Evolutionary conservation across 2,797 vertebrate species (phyloP), one percentile per base, ranked within the genome.

Genomic region (Nannoperca obscura): DNA sequence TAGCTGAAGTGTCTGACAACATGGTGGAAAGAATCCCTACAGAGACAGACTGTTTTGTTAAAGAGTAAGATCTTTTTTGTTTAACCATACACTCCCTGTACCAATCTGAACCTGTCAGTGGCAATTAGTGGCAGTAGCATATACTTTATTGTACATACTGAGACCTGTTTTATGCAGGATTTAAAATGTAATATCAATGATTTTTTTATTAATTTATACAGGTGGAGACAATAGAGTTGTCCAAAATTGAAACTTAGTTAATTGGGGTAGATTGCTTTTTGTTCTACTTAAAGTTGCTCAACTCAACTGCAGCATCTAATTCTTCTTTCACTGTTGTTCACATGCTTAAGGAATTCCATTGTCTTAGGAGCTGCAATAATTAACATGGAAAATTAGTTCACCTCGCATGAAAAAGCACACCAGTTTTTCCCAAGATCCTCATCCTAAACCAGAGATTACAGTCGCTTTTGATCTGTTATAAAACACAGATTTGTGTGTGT

Each of bases 381-480:
- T 85, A 89, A 90, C 80, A 90, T 84, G 77, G 83, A 86, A 86
- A 83, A 87, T 74, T 71, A 81, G 30, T 72, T 52, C 42, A 81
- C 89, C 75, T 65, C 34, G 4, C 60, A 69, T 68, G 60, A 83
- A 84, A 80, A 74, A 69, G 61, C 19, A 15, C 15, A 79, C 50
- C 61, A 59, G 60, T 84, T 84, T 78, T 66, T 20, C 59, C 54
- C 53, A 73, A 81, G 83, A 91, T 86, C 77, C 46, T 60, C 86
- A 64, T 87, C 78, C 82, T 85, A 88, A 92, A 65, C 82, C 46
- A 34, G 75, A 90, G 90, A 91, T 92, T 92, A 90, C 82, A 89
- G 71, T 57, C 57, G 76, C 85, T 86, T 91, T 89, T 89, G 80
- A 90, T 91, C 88, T 86, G 84, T 83, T 89, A 88, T 86, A 88